Evolutionary conservation across 2,888 invertebrate genomes (phyloP), one percentile per base, ranked within the genome.

Genomic region (Amphimallon solstitiale): DNA sequence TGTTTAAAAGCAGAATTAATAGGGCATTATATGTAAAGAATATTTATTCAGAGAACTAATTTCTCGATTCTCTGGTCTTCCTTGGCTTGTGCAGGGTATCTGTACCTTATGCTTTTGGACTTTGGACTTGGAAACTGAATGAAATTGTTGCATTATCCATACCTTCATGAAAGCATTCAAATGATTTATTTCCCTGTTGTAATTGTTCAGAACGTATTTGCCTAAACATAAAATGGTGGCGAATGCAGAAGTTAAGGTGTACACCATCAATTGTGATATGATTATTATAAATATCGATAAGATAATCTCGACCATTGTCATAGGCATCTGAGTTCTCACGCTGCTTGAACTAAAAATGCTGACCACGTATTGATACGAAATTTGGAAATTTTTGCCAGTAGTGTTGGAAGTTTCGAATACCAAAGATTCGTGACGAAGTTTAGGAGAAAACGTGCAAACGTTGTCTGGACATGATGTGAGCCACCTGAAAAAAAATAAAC

Each of bases 311-410:
- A 9, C 12, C 19, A 64, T 40, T 6, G 63, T 66, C 14, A 12
- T 35, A 3, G 70, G 69, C n/a, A 17, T 43, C 6, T 61, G 51
- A 35, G 62, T 63, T 12, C 59, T 34, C 14, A 67, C 9, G 2
- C 70, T 66, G 1, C 68, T 67, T 1, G 56, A 19, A 15, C 68
- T 67, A 46, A 70, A 67, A 7, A 68, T 45, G 43, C 68, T 70
- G 1, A 69, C 49, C 0, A 68, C 64, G 45, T 68, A 66, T 35
- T 46, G 10, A 21, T 70, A 71, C 0, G 66, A 45, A 19, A 60
- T 29, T 2, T 65, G 48, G 40, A 68, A 38, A 43, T 61, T 52
- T 3, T 43, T 12, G 2, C 15, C 12, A 2, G 54, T 51, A n/a
- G 51, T 60, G 5, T 38, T 34, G 5, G 61, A 51, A 9, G 2